Percentiles rank a stretch among this genome's conserved stretches.
Evolutionary conservation across 2,113 vertebrate genomes (phyloP).

Genomic region (Dryoscopus gambensis): DNA sequence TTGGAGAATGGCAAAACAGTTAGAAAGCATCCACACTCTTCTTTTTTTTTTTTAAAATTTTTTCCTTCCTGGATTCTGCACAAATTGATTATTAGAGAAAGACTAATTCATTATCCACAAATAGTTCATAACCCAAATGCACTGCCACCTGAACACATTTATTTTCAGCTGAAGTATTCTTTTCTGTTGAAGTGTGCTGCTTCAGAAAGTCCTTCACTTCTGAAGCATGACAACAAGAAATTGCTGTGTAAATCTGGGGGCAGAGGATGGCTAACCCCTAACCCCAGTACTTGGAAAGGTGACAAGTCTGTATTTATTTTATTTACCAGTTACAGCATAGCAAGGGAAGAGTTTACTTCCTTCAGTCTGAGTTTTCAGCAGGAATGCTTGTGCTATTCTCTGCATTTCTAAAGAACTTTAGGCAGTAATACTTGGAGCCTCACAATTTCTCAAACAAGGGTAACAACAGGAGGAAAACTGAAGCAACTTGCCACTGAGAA

Average conservation of each 20-base stretch:
- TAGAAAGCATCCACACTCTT: neutral
- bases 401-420: neutral
- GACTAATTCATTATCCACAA: neutral
- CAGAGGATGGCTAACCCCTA: neutral
- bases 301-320: neutral
- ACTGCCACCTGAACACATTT: neutral
- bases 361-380: neutral
- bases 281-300: neutral
- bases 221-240: neutral
- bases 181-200: neutral
- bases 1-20: neutral
- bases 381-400: neutral
- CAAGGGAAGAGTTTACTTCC: neutral
- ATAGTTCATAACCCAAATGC: neutral
- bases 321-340: neutral
- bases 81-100: slow-evolving; percentile 1
- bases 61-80: neutral
- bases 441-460: neutral
- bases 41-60: neutral
- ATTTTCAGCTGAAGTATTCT: neutral
- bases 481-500: neutral
- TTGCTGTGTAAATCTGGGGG: neutral
- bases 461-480: neutral
- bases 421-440: neutral
- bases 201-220: neutral